Evolutionary conservation across 2,888 invertebrate species (phyloP), one percentile per base, ranked within the genome.

Genomic region (Mythimna loreyi): DNA sequence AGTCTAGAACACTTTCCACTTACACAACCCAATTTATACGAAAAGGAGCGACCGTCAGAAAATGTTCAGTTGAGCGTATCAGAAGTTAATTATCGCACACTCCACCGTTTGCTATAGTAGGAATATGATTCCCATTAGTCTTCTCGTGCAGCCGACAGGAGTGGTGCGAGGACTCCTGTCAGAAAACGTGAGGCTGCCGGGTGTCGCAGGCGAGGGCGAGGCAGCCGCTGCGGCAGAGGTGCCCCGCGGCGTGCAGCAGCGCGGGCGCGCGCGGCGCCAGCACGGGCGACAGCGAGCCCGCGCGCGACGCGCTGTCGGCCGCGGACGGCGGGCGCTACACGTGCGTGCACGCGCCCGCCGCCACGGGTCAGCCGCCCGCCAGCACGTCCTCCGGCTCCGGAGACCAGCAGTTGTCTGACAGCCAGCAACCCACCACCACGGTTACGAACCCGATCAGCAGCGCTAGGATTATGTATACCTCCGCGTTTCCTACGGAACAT

Each of bases 401-500:
- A 66, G 97, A 97, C 97, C 97, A 97, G 92, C 97, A 97, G 94
- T 97, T 97, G 96, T 97, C 97, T 47, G 97, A 97, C 69, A 97
- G 95, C 97, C 97, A 97, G 93, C 97, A 97, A 84, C 97, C 97
- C 85, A 97, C 97, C 83, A 97, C 97, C 70, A 97, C 97, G 19
- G 97, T 97, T 86, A 97, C 96, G 88, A 97, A 96, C 59, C 97
- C 97, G 90, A 97, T 97, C 86, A 97, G 94, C 79, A 97, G 94
- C 49, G 97, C 97, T 86, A 97, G 91, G 91, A 97, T 97, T 93
- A 97, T 97, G 94, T 97, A 97, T 84, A 97, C 97, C 92, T 97
- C 97, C 55, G 97, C 97, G 93, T 97, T 97, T 73, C 97, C 97
- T 97, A 94, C n/a, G 86, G 84, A 86, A 53, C 47, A 81, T 25